Evolutionary conservation across 2,113 vertebrate genomes (phyloP), one percentile per base, ranked within the genome.

Genomic region (Verasper variegatus): DNA sequence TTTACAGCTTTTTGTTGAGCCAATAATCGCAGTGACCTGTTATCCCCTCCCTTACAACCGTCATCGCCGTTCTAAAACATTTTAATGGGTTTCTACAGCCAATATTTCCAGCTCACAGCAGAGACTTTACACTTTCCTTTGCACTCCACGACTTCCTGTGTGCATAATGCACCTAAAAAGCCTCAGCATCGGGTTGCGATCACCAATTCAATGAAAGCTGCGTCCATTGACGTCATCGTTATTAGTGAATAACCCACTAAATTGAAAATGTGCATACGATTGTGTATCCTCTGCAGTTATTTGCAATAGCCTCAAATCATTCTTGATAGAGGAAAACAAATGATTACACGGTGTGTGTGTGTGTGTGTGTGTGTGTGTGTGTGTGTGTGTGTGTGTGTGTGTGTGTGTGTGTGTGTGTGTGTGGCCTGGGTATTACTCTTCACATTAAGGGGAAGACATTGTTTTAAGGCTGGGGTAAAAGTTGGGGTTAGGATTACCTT

Each of bases 291-390:
- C 31, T 31, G 31, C 31, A 7, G 6, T 61, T 77, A 79, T 74
- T 37, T 37, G 63, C 17, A 6, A 27, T 31, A 9, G 49, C 56
- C 40, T 49, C 68, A 72, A 74, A 76, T 78, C 72, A 76, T 88
- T 91, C 80, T 85, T 79, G 75, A 87, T 65, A 65, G 60, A 81
- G 64, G 31, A 80, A 86, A 81, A 82, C 66, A 86, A 87, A 82
- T 74, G 45, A 89, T 79, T 82, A 81, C 23, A 60, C 20, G 70
- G 56, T 60, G 59, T 70, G 35, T 60, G 47, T 70, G 57, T 77
- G 74, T 71, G 51, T 27, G 1, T 27, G 3, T 40, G 13, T 27
- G 27, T 69, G 26, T 69, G 57, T 77, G 74, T 71, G 51, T 27
- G 3, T 27, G 2, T 40, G 13, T 24, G 26, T 31, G 47, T 65